Percentiles rank a stretch among this genome's conserved stretches.
phyloP scores from a whole-genome alignment of 2,113 vertebrate species.

The Muntiacus muntjak region DNA sequence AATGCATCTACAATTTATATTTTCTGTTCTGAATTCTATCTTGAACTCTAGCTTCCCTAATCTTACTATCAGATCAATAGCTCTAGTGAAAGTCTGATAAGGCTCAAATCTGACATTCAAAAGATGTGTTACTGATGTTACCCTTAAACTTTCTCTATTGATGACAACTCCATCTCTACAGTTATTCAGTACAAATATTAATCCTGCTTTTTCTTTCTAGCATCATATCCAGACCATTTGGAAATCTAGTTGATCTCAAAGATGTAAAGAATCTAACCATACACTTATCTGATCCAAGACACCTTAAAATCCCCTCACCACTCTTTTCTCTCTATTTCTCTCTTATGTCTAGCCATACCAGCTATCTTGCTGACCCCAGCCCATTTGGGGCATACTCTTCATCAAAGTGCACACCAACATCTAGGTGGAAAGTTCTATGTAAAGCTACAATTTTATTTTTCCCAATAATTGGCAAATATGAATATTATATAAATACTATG shows the following conservation, averaged over 20 bases:
- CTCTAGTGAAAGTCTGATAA: not conserved
- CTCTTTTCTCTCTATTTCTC: not conserved
- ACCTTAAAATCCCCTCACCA: not conserved
- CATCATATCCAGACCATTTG: fast-evolving
- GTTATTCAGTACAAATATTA: not conserved
- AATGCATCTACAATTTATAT: not conserved
- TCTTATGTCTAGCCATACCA: fast-evolving
- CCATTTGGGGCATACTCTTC: fast-evolving
- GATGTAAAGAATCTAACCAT: fast-evolving
- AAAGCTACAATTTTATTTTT: not conserved
- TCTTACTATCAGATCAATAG: not conserved
- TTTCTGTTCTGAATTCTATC: not conserved
- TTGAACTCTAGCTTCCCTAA: not conserved
- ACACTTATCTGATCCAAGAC: too few species aligned
- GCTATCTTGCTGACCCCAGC: fast-evolving
- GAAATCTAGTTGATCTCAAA: not conserved
- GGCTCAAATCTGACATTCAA: too few species aligned
- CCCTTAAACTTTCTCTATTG: not conserved
- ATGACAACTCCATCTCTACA: too few species aligned
- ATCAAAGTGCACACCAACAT: fast-evolving
- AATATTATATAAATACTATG: not conserved
- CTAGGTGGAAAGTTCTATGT: not conserved
- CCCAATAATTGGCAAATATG: not conserved
- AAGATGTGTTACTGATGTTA: not conserved
- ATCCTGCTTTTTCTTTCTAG: not conserved